Conservation (phyloP, 2,797 vertebrate species). For the Spizella passerina region DNA sequence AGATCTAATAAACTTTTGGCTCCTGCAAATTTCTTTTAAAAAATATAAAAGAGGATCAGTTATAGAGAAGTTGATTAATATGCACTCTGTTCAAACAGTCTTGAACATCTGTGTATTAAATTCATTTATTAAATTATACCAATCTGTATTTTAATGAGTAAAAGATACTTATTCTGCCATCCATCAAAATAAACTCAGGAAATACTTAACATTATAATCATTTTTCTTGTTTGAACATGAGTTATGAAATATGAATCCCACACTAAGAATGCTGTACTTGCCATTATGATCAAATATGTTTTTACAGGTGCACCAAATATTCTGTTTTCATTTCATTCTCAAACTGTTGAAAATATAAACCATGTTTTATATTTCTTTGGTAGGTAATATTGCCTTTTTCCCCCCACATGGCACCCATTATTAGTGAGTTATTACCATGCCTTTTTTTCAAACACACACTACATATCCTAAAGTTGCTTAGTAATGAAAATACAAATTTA, state of each 20-base stretch:
- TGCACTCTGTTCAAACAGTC: slow-evolving; percentile 79
- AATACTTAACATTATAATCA: slow-evolving; percentile 89
- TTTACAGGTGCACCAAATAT: slow-evolving; percentile 90
- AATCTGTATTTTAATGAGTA: slow-evolving; percentile 88
- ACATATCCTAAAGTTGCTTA: slow-evolving; percentile 76
- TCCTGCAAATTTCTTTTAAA: slow-evolving; percentile 78
- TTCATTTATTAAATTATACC: slow-evolving; percentile 89
- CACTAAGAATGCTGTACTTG: slow-evolving; percentile 81
- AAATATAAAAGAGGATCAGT: slow-evolving; percentile 81
- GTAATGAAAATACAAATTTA: slow-evolving; percentile 79
- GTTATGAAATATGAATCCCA: slow-evolving; percentile 84
- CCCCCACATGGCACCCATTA: slow-evolving; percentile 83
- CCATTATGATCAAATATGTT: slow-evolving; percentile 90
- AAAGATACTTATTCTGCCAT: slow-evolving; percentile 87
- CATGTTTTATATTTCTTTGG: slow-evolving; percentile 77
- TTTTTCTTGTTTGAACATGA: slow-evolving; percentile 85
- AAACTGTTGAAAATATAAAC: slow-evolving; percentile 84
- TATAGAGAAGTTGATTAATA: slow-evolving; percentile 86
- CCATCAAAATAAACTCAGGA: slow-evolving; percentile 89
- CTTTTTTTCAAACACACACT: slow-evolving; percentile 65
- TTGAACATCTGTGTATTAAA: slow-evolving; percentile 86
- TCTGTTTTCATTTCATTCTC: slow-evolving; percentile 82
- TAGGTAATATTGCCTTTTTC: slow-evolving; percentile 72
- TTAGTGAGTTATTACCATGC: slow-evolving; percentile 74
- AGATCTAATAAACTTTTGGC: slow-evolving; percentile 86